Percentiles rank a stretch among this genome's conserved stretches.
phyloP scores from a whole-genome alignment of 64 coral and sea anemone species.

The Montipora foliosa region DNA sequence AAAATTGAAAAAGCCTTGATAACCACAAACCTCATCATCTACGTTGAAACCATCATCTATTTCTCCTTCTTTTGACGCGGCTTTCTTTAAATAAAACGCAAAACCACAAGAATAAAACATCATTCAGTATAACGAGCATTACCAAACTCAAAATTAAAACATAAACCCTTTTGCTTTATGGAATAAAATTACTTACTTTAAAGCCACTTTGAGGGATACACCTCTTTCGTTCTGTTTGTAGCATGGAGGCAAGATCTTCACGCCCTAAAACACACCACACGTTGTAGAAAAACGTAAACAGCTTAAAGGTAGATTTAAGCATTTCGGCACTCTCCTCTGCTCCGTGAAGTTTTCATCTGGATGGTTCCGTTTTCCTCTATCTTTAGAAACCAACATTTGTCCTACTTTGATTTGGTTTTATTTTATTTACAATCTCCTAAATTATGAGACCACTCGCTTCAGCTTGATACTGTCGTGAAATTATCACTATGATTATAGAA shows the following conservation, averaged over 20 bases:
- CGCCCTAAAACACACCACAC: neutral
- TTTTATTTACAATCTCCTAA: too few species aligned
- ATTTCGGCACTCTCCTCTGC: too few species aligned
- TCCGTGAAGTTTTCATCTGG: too few species aligned
- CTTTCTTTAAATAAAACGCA: conserved; percentile 59
- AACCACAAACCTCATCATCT: conserved; percentile 77
- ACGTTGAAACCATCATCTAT: conserved; percentile 88
- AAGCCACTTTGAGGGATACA: neutral
- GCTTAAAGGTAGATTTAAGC: neutral
- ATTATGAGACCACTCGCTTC: too few species aligned
- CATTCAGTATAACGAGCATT: too few species aligned
- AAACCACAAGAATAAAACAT: neutral
- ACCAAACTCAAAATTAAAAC: too few species aligned
- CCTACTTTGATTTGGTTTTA: too few species aligned
- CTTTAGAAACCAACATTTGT: too few species aligned
- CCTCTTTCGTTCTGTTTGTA: neutral
- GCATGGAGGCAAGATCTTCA: conserved; percentile 42
- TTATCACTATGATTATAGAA: too few species aligned
- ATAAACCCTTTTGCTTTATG: neutral
- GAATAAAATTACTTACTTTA: conserved; percentile 29
- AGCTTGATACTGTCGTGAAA: too few species aligned
- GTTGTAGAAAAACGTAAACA: neutral
- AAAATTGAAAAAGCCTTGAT: neutral
- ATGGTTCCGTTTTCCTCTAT: too few species aligned
- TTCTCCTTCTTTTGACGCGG: conserved; percentile 74